Evolutionary conservation across 2,797 vertebrate species (phyloP), one percentile per base, ranked within the genome.

Genomic region (Serranus cabrilla): DNA sequence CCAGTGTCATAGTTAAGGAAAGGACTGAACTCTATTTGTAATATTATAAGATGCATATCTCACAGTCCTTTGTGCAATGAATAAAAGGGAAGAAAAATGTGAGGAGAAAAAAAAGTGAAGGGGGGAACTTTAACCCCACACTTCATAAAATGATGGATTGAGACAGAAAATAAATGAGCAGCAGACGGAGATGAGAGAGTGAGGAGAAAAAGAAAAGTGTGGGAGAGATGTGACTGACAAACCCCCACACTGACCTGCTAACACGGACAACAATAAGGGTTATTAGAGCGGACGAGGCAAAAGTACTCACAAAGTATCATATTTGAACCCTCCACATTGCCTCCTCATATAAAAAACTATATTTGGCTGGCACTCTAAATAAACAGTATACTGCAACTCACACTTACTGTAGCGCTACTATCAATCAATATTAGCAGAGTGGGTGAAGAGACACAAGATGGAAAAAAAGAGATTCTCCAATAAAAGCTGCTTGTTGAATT

Each of bases 141-240:
- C 42, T 66, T 12, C 63, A 31, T 4, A 52, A 60, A 72, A 57
- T 81, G 64, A 75, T 71, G 43, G 66, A 67, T 21, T 56, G 61
- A 71, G 45, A 45, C 17, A 47, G 64, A 81, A 69, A 82, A 80
- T 71, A 81, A 77, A 80, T 74, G 68, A 76, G 55, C 73, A 81
- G 46, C 62, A 74, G 51, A 62, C 2, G 59, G 34, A 74, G 46
- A 57, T 16, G 14, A 49, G 46, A 52, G 54, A 50, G 34, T 13
- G 23, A 47, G 31, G 40, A 78, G 31, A 54, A 16, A 52, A 16
- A 54, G 39, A 34, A 8, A 34, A 34, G 34, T 47, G 57, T 71
- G 66, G 37, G 58, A 72, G 58, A 49, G 23, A 70, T 73, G 25
- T 57, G 70, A 34, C 34, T 62, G 57, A 71, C 71, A 77, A 66